Evolutionary conservation across 2,113 vertebrate genomes (phyloP).

Genomic region (Neofelis nebulosa): DNA sequence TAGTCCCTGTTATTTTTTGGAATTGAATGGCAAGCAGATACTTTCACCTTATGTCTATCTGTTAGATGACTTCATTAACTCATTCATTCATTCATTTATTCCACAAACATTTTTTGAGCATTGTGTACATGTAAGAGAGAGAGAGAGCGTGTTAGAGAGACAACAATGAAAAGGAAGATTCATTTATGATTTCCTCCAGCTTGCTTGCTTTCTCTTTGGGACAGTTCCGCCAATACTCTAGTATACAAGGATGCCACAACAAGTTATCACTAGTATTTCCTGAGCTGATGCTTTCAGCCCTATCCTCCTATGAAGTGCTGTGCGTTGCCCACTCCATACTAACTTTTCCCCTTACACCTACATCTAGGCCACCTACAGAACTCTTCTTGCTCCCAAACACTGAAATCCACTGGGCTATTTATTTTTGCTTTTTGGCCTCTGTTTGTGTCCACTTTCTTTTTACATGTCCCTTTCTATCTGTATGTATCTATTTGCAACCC

Average conservation of each 20-base stretch:
- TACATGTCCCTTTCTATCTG: background rate
- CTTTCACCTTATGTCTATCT: background rate
- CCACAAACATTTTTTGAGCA: background rate
- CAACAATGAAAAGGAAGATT: background rate
- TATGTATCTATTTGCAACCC: background rate
- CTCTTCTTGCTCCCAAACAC: background rate
- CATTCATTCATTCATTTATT: background rate
- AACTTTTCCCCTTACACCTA: background rate
- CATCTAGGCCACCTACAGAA: background rate
- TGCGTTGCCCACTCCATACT: accelerated
- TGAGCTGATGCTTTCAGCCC: background rate
- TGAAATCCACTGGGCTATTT: background rate
- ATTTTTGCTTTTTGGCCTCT: background rate
- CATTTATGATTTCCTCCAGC: background rate
- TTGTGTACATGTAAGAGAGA: background rate
- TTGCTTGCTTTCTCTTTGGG: background rate
- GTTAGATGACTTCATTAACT: background rate
- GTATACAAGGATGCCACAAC: background rate
- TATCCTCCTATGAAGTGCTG: background rate
- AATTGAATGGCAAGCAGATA: background rate
- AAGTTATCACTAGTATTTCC: background rate
- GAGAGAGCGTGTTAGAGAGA: background rate
- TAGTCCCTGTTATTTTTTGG: background rate
- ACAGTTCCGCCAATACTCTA: background rate
- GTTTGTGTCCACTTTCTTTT: background rate